phyloP scores from a whole-genome alignment of 2,113 vertebrate genomes.

The Gobius niger region DNA sequence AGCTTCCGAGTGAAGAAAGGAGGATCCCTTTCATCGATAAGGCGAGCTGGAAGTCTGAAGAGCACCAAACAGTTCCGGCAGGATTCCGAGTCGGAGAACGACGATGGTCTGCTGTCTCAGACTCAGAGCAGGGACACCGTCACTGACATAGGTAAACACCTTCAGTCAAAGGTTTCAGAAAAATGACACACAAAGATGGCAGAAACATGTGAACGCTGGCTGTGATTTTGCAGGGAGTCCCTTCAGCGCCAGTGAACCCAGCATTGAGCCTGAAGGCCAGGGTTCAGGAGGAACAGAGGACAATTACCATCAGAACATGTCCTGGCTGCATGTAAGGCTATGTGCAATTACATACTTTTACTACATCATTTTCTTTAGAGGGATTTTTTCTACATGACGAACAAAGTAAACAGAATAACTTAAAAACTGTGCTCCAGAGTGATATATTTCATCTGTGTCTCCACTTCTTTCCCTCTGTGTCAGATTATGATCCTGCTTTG shows the following conservation, averaged over 20 bases:
- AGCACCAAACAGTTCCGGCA: constrained; percentile 98
- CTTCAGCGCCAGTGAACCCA: constrained; percentile 96
- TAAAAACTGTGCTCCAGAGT: no score
- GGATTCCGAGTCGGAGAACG: constrained; percentile 98
- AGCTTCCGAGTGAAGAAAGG: constrained; percentile 99
- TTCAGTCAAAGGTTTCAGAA: neutral
- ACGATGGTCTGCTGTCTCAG: constrained; percentile 93
- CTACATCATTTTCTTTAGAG: no score
- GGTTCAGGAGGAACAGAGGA: constrained; percentile 87
- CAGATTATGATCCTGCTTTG: constrained; percentile 98
- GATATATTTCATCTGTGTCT: neutral
- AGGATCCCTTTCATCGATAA: constrained; percentile 95
- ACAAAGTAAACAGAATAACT: no score
- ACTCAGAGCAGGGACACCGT: constrained; percentile 98
- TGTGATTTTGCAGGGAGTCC: constrained; percentile 83
- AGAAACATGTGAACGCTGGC: neutral
- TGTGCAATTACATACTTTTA: neutral
- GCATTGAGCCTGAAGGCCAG: constrained; percentile 94
- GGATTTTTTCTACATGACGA: no score
- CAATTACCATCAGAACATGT: constrained; percentile 97
- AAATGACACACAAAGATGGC: neutral
- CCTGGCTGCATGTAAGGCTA: constrained; percentile 91
- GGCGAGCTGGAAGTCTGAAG: constrained; percentile 96
- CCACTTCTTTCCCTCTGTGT: constrained; percentile 12
- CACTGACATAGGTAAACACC: constrained; percentile 88